Base-by-base conservation (phyloP, 2,797 vertebrate species). In the Sus cebifrons region DNA sequence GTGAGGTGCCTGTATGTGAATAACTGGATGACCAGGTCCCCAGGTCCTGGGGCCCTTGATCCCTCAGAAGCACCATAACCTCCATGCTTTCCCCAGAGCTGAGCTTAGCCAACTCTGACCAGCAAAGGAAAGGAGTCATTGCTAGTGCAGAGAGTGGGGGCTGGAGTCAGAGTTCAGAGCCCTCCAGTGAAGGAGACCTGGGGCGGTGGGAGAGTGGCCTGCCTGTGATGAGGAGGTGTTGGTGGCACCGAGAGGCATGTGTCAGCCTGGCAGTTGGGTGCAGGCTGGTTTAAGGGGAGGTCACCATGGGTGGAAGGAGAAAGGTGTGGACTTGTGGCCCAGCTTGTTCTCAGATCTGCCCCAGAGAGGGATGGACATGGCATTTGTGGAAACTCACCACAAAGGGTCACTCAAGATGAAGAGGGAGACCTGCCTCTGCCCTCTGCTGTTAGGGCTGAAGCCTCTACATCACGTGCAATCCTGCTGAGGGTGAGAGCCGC, bases 251-350 rank as follows among this genome's bases (percentile, higher is more conserved):
- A 52, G 54, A 94, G 40, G 70, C 1, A 3, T 14, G 1, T 25
- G 2, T 74, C 29, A 68, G 32, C 58, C 27, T 70, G 27, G 56
- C n/a, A 25, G 49, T 14, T 29, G 36, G 29, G 16, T n/a, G 68
- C 36, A 13, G 94, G 86, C 87, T 97, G 95, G 75, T 96, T 97
- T 97, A 97, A 98, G 96, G 97, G 96, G 95, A 98, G 87, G 96
- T 93, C 97, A 93, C 90, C 96, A 96, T 89, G 25, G 52, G 95
- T 96, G 92, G 95, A 97, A 98, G 98, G 97, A 96, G 95, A 92
- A 98, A 98, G 97, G 96, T 93, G 94, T 96, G 96, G 97, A 96
- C 14, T 58, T 75, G 27, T 58, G 36, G 70, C 65, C 32, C 36
- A 58, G n/a, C 11, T 56, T 20, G 2, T 60, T 74, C 58, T 95